Evolutionary conservation across 92 coral and sea anemone species (phyloP).

Genomic region (Pocillopora grandis): DNA sequence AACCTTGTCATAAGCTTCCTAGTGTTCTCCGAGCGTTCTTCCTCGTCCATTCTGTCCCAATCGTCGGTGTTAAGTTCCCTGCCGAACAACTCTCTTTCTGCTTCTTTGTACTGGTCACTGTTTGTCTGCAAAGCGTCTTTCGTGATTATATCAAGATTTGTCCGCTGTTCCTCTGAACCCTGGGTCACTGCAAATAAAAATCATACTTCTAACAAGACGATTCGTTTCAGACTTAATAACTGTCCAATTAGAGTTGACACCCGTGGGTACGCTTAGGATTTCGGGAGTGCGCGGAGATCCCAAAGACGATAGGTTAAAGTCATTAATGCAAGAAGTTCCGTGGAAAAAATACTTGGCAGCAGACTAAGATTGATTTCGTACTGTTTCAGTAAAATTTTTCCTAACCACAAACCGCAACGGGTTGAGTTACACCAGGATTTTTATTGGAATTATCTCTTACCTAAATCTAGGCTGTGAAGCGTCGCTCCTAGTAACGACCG

Average conservation of each 20-base stretch:
- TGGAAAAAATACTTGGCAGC: too few relatives aligned
- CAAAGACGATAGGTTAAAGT: background rate
- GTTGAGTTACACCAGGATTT: background rate
- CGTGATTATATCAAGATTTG: slow-evolving; percentile 47
- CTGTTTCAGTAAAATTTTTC: too few relatives aligned
- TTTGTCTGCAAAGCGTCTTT: slow-evolving; percentile 43
- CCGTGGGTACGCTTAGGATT: background rate
- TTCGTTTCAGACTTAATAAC: background rate
- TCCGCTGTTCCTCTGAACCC: slow-evolving; percentile 59
- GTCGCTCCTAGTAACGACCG: slow-evolving; percentile 51
- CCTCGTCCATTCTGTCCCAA: slow-evolving; percentile 72
- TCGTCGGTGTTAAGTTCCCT: slow-evolving; percentile 64
- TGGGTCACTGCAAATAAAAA: slow-evolving; percentile 59
- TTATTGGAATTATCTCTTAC: slow-evolving; percentile 23
- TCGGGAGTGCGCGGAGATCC: background rate
- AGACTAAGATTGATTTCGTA: too few relatives aligned
- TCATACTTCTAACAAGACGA: too few relatives aligned
- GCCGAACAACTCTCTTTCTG: slow-evolving; percentile 64
- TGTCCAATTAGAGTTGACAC: background rate
- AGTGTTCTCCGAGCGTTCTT: slow-evolving; percentile 52
- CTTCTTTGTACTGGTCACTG: slow-evolving; percentile 53
- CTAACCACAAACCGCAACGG: background rate
- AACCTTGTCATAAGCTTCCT: slow-evolving; percentile 49
- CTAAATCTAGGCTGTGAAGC: slow-evolving; percentile 44
- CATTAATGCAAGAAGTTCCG: too few relatives aligned